These are phyloP conservation scores for Sarotherodon lohbergeri DNA, from an alignment of 2,113 vertebrate genomes.

Conservation along the genomic window DNA sequence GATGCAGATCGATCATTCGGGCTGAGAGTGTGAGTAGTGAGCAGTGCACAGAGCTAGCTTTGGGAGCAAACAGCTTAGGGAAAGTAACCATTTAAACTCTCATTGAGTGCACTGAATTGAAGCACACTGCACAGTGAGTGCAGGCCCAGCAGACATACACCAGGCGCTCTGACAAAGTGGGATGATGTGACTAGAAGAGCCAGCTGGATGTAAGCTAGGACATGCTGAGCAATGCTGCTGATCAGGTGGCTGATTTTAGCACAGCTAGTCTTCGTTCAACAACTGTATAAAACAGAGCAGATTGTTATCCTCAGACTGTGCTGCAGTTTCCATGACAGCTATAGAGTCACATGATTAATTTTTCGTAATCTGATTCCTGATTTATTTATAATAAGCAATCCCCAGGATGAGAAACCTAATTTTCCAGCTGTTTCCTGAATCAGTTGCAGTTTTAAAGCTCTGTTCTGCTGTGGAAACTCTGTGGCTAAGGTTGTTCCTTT, in stretches of 20 bases:
- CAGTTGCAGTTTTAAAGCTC: not conserved
- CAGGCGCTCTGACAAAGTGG: slow-evolving; percentile 19
- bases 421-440: not conserved
- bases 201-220: slow-evolving; percentile 28
- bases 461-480: slow-evolving; percentile 54
- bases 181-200: slow-evolving; percentile 41
- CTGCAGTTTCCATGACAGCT: slow-evolving; percentile 46
- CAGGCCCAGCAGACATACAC: slow-evolving; percentile 12
- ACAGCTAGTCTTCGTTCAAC: slow-evolving; percentile 5
- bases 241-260: not conserved
- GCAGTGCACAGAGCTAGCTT: slow-evolving; percentile 56
- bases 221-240: slow-evolving; percentile 39
- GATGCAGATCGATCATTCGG: slow-evolving; percentile 70
- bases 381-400: not conserved
- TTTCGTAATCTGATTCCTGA: not conserved
- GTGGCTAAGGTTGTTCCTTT: not conserved
- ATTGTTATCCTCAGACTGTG: not conserved
- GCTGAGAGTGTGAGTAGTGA: slow-evolving; percentile 71
- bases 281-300: not conserved
- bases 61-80: slow-evolving; percentile 33
- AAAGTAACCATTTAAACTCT: slow-evolving; percentile 10
- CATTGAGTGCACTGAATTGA: slow-evolving; percentile 29
- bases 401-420: not conserved
- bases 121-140: slow-evolving; percentile 23
- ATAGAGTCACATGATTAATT: not conserved